Percentiles rank a stretch among this genome's conserved stretches.
Evolutionary conservation across 2,113 vertebrate species (phyloP).

Genomic region (Clarias macrocephalus): DNA sequence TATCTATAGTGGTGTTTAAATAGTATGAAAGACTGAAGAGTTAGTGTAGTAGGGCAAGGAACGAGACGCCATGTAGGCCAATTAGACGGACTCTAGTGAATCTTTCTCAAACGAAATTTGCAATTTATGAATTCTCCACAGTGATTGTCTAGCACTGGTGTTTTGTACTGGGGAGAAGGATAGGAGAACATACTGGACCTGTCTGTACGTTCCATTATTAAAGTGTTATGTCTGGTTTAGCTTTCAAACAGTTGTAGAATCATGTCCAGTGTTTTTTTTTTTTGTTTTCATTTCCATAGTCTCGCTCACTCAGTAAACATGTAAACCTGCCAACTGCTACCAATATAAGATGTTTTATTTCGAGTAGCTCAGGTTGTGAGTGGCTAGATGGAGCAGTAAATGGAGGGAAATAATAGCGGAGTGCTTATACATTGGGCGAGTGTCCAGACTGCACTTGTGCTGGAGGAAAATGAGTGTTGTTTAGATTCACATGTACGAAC

Average conservation of each 20-base stretch:
- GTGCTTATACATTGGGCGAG: neutral
- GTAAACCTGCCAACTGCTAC: neutral
- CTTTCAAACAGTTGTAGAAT: neutral
- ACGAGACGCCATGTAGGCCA: neutral
- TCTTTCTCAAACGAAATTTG: neutral
- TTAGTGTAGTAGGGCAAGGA: neutral
- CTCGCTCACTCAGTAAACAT: neutral
- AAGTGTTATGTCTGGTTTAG: neutral
- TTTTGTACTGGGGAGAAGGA: neutral
- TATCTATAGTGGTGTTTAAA: neutral
- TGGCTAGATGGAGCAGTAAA: slow-evolving; percentile 10
- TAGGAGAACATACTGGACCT: neutral
- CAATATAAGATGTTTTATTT: slow-evolving; percentile 5
- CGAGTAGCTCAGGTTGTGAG: neutral
- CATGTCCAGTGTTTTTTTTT: neutral
- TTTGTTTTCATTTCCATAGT: neutral
- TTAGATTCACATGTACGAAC: slow-evolving; percentile 33
- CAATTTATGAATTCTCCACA: neutral
- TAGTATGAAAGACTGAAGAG: neutral
- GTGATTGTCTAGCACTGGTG: neutral
- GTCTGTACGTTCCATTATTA: neutral
- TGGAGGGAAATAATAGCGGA: neutral
- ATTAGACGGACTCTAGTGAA: neutral
- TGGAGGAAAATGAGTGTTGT: neutral
- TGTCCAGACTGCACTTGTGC: slow-evolving; percentile 9